Percentiles rank a stretch among this genome's conserved stretches.
These are phyloP conservation scores for Mya arenaria DNA, from an alignment of 1,140 invertebrate species.

Conservation along the genomic window DNA sequence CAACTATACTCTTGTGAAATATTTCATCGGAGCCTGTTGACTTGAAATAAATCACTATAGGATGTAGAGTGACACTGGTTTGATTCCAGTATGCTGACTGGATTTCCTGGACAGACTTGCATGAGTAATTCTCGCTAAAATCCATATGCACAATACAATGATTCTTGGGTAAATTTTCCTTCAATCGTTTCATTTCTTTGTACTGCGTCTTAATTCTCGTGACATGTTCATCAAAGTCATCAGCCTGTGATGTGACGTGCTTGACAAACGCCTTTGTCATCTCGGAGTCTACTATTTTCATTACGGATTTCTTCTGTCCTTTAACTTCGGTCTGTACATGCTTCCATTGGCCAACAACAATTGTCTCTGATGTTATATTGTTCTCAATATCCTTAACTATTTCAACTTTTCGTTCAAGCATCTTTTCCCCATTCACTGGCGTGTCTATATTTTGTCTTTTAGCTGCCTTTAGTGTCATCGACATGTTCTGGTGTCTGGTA, in stretches of 20 bases:
- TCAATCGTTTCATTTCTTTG: no score
- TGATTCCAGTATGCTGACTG: slow-evolving; percentile 35
- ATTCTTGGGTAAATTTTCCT: slow-evolving; percentile 53
- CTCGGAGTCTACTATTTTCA: slow-evolving; percentile 17
- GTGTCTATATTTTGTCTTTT: background rate
- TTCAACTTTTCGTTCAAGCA: background rate
- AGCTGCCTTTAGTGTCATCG: slow-evolving; percentile 23
- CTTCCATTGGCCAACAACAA: slow-evolving; percentile 40
- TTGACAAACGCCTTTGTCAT: slow-evolving; percentile 35
- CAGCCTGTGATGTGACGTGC: slow-evolving; percentile 13
- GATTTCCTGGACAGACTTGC: slow-evolving; percentile 51
- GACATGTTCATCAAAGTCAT: slow-evolving; percentile 45
- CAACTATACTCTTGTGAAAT: slow-evolving; percentile 47
- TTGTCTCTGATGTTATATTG: background rate
- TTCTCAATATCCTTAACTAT: slow-evolving; percentile 4
- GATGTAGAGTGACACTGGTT: slow-evolving; percentile 49
- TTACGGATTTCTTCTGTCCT: slow-evolving; percentile 32
- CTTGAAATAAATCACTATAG: slow-evolving; percentile 46
- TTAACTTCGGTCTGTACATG: slow-evolving; percentile 11
- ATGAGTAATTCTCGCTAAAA: slow-evolving; percentile 62
- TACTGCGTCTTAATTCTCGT: slow-evolving; percentile 48
- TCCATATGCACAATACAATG: slow-evolving; percentile 59
- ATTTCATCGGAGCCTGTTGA: background rate
- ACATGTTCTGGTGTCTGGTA: slow-evolving; percentile 51
- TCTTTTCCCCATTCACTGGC: slow-evolving; percentile 39